Evolutionary conservation across 1,140 invertebrate genomes (phyloP), one percentile per base, ranked within the genome.

Genomic region (Eriosoma lanigerum): DNA sequence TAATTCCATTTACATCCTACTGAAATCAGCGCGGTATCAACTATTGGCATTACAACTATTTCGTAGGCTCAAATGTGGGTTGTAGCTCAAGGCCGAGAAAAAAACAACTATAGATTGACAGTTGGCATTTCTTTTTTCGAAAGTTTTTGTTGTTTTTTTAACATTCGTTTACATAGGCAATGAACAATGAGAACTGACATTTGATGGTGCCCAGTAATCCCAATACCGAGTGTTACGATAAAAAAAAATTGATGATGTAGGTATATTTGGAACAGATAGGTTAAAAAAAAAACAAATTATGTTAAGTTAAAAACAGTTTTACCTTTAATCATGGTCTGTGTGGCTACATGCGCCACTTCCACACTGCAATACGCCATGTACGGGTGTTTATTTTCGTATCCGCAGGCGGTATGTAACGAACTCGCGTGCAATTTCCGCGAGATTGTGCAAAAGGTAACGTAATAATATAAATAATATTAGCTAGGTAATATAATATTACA

Each of bases 271-370:
- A 38, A 38, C 8, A 38, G 32, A 38, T 8, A 38, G 3, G 32
- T 38, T 8, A 38, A 38, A 17, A 19, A 52, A 52, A 5, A 52
- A 19, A 19, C 19, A 52, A 2, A 52, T 19, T 17, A 19, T 19
- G 19, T 19, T 17, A 19, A 52, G 19, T 52, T 17, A 52, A 52
- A 19, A 54, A 26, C 12, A 21, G 17, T 17, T 76, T 78, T 78
- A 78, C 75, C 75, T 78, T 78, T 78, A 19, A 78, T 78, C 32
- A 60, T 78, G 21, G 75, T 78, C 17, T 78, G 75, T 29, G 75
- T 60, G 54, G 75, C 75, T 21, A 19, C 75, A 38, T 78, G 75
- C 32, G 75, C 75, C 32, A 78, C 56, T 62, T 78, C 8, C 4
- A 26, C 21, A 13, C 54, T 15, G 21, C 32, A 56, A 56, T 17